Percentiles rank a stretch among this genome's conserved stretches.
These are phyloP conservation scores for Eulemur coronatus DNA, from an alignment of 2,797 vertebrate genomes.

Conservation along the genomic window DNA sequence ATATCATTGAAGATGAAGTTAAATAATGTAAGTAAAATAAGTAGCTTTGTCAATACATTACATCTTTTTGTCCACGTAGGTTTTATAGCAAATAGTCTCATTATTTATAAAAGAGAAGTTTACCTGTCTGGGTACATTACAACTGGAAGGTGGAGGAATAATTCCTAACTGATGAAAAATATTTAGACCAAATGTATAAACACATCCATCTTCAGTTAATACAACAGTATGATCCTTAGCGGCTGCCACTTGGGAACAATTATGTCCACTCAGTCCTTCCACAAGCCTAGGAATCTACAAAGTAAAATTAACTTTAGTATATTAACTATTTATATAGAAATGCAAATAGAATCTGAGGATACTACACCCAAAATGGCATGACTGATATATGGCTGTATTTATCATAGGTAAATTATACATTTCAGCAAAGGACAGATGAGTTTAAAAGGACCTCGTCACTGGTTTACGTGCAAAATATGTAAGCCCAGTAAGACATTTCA, in stretches of 20 bases:
- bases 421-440: neutral
- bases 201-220: constrained; percentile 95
- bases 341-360: neutral
- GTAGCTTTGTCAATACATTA: neutral
- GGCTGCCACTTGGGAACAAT: constrained; percentile 94
- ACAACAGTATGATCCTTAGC: constrained; percentile 98
- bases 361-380: neutral
- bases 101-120: constrained; percentile 46
- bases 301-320: constrained; percentile 20
- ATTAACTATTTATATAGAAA: neutral
- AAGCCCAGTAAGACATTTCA: neutral
- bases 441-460: neutral
- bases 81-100: constrained; percentile 18
- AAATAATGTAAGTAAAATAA: constrained; percentile 23
- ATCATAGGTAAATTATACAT: neutral
- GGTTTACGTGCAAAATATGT: neutral
- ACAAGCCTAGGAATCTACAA: constrained; percentile 93
- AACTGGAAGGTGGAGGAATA: constrained; percentile 90
- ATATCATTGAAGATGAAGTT: neutral
- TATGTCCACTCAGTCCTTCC: constrained; percentile 92
- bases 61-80: neutral
- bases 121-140: constrained; percentile 96
- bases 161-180: constrained; percentile 96
- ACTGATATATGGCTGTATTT: neutral
- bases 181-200: constrained; percentile 97